Evolutionary conservation across 2,888 invertebrate genomes (phyloP), one percentile per base, ranked within the genome.

Genomic region (Orgyia antiqua): DNA sequence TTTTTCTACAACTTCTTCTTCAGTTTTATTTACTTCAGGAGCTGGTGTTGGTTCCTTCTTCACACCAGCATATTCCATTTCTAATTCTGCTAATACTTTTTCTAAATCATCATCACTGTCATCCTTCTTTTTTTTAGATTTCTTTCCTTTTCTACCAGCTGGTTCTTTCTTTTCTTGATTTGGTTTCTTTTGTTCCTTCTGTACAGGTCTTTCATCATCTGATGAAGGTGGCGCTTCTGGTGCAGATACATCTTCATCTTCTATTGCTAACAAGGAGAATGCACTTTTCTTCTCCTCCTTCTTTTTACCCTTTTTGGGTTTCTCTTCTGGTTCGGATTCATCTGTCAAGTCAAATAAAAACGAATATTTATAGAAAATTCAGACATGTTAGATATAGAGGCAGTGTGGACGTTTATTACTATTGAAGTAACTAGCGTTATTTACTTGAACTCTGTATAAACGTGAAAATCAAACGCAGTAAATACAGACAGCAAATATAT

Each of bases 31-130:
- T 15, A 59, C 52, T 42, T 78, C 87, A 27, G 82, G 72, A 28
- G 72, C 79, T 10, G 24, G 24, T 23, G 68, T 67, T 3, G 69
- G 49, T 40, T 89, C 87, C 42, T 84, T 78, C 56, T 90, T 89
- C 1, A 87, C 84, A 10, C 91, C 93, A 28, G 91, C 86, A 76
- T 94, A 93, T 82, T 95, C 95, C 80, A 93, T 87, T 74, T 93
- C 92, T 42, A 95, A 77, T 75, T 95, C 94, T 7, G 94, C 95
- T 41, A 95, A 75, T 38, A 94, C 92, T 73, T 93, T 93, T 58
- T 95, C 95, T 38, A 95, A 79, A 66, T 95, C 95, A 41, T 94
- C 93, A 68, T 93, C 92, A 59, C 93, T 93, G 31, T 93, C 93
- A 54, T 92, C 90, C 46, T 90, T 91, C 78, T 92, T 94, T 59